Base-by-base conservation (phyloP, 2,797 vertebrate genomes). In the Schizopygopsis pylzovi region DNA sequence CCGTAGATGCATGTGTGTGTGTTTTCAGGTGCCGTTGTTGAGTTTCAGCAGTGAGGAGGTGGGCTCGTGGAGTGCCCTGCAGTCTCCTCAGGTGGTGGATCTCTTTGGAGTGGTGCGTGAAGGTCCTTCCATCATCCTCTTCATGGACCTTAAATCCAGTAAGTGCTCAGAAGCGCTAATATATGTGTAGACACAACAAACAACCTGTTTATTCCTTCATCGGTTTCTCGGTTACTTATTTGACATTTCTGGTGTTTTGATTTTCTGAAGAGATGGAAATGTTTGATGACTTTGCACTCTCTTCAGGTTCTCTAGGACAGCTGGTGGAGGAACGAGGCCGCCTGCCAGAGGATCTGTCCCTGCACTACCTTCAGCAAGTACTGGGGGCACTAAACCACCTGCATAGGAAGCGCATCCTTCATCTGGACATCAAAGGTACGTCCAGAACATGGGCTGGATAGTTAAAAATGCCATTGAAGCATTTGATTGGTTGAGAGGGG, bases 351-450 rank as follows among this genome's bases (percentile, higher is more conserved):
- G 97, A 99, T 91, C 93, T 97, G 65, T 96, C 97, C 63, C 96
- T 99, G 71, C 95, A 97, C 90, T 99, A 99, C 92, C 91, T 97
- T 85, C 93, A 93, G 12, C 97, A 99, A 88, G 96, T 96, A 0
- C 88, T 97, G 3, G 95, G 95, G 65, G 97, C 96, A 0, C 92
- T 99, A 85, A 96, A 97, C 86, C 95, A 98, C 92, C 94, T 99
- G 77, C 95, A 95, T 12, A 94, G 94, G 86, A 97, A 93, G 84
- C 95, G 93, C 77, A 94, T 99, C 86, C 95, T 96, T 6, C 98
- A 99, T 77, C 96, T 99, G 33, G 98, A 99, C 71, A 94, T 99
- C 78, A 99, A 99, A 96, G 98, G 98, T 99, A 89, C 72, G n/a
- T 56, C 6, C 71, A 68, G 25, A 59, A 5, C 15, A 7, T 52